A percentile compares a stretch with the other conserved stretches of the same genome.
Conservation (phyloP, 2,888 invertebrate genomes). For the Plebejus argus region DNA sequence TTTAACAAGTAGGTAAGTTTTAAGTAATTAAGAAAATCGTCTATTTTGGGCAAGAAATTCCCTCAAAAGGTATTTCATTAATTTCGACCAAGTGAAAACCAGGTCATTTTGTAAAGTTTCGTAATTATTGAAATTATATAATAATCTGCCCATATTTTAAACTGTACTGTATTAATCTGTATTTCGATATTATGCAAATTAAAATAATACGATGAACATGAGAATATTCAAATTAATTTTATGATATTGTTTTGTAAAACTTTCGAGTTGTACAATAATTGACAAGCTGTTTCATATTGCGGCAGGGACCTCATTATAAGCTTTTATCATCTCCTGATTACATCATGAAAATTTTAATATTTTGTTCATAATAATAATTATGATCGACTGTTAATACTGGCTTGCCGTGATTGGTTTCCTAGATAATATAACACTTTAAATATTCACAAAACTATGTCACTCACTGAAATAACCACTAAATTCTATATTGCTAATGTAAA, state of each 20-base stretch:
- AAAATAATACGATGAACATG: not conserved
- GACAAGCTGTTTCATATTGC: not conserved
- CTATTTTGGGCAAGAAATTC: conserved; percentile 19
- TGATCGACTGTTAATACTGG: not conserved
- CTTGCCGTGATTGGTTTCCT: not conserved
- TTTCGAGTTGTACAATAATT: not conserved
- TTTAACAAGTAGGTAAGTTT: conserved; percentile 28
- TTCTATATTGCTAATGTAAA: not conserved
- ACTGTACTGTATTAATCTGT: not conserved
- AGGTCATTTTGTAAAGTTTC: conserved; percentile 36
- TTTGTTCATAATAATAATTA: not conserved
- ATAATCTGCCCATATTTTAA: not conserved
- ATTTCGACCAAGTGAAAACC: conserved; percentile 37
- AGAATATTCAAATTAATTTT: not conserved
- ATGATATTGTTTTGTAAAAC: not conserved
- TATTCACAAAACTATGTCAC: no score
- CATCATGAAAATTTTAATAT: not conserved
- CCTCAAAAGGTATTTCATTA: conserved; percentile 39
- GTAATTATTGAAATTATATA: conserved; percentile 30
- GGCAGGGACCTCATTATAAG: not conserved
- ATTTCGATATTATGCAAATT: not conserved
- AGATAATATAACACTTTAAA: no score
- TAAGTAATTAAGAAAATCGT: conserved; percentile 29
- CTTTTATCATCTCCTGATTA: not conserved
- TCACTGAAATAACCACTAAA: not conserved